A percentile compares a stretch with the other conserved stretches of the same genome.
phyloP scores from a whole-genome alignment of 2,797 vertebrate genomes.

The Microchirus variegatus region DNA sequence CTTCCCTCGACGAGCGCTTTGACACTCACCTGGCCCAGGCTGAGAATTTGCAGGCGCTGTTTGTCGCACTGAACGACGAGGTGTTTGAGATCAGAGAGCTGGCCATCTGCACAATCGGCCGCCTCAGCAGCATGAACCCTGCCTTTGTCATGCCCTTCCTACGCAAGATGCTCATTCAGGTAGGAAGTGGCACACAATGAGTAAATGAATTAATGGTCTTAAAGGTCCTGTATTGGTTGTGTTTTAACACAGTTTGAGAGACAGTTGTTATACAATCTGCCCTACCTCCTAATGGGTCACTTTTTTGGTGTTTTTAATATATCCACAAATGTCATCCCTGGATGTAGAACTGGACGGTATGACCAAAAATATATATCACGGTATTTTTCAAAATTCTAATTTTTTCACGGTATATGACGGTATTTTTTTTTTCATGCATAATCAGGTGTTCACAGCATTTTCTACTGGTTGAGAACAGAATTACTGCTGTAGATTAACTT shows the following conservation, averaged over 20 bases:
- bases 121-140: slow-evolving; percentile 98
- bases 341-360: no score
- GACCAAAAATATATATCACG: no score
- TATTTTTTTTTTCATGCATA: no score
- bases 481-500: no score
- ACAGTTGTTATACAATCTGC: background rate
- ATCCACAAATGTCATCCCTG: background rate
- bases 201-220: background rate
- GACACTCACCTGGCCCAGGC: slow-evolving; percentile 97
- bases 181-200: slow-evolving; percentile 48
- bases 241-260: background rate
- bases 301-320: no score
- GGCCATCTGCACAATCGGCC: slow-evolving; percentile 97
- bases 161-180: slow-evolving; percentile 99
- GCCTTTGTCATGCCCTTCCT: slow-evolving; percentile 99
- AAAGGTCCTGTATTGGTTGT: background rate
- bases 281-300: background rate
- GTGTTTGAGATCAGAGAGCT: slow-evolving; percentile 98
- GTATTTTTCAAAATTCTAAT: no score
- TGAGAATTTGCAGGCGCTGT: slow-evolving; percentile 95
- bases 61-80: slow-evolving; percentile 96
- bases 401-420: no score
- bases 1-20: slow-evolving; percentile 95
- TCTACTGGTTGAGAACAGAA: no score
- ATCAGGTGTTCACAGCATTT: no score